Conservation (phyloP, 92 coral and sea anemone species). For the Hydrozoanthus gracilis region DNA sequence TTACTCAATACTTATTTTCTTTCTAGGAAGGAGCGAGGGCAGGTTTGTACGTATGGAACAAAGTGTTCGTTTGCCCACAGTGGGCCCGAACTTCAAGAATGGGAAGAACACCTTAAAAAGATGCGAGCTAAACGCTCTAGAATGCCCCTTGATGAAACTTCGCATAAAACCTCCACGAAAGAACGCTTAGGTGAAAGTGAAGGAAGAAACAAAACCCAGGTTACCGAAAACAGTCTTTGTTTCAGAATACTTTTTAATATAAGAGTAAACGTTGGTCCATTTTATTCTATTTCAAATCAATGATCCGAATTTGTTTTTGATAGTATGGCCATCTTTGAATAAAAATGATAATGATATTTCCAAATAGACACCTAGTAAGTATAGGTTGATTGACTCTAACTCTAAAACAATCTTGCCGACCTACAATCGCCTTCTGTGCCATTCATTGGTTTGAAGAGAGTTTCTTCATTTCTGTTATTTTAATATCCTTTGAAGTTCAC, state of each 20-base stretch:
- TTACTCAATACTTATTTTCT: neutral
- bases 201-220: slow-evolving; percentile 16
- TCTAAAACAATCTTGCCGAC: no score
- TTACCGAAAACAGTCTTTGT: neutral
- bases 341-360: no score
- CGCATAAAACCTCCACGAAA: neutral
- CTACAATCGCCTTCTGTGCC: no score
- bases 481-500: no score
- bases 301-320: no score
- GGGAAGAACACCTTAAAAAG: slow-evolving; percentile 51
- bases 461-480: no score
- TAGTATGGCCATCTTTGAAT: no score
- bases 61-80: slow-evolving; percentile 74
- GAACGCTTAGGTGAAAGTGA: neutral
- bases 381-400: no score
- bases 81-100: slow-evolving; percentile 61
- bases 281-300: no score
- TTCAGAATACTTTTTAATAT: neutral
- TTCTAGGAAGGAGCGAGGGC: slow-evolving; percentile 8
- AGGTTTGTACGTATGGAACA: slow-evolving; percentile 65
- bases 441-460: no score
- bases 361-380: no score
- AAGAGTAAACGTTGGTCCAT: neutral
- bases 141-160: neutral
- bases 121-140: neutral